These are phyloP conservation scores for Nibea coibor DNA, from an alignment of 2,113 vertebrate species.

Conservation along the genomic window DNA sequence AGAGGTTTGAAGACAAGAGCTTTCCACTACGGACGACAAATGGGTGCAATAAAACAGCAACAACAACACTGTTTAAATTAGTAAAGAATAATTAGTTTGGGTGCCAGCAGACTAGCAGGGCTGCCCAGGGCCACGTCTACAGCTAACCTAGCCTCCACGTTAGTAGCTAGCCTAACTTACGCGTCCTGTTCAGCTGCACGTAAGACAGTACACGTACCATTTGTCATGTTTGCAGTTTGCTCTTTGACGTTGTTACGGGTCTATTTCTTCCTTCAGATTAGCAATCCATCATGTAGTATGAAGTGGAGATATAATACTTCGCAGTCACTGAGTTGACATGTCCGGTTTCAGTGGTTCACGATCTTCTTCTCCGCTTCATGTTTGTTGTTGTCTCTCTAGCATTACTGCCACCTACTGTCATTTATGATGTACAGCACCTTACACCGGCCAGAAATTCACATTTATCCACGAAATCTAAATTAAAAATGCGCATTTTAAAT, in stretches of 20 bases:
- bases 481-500: neutral
- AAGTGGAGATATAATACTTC: conserved; percentile 13
- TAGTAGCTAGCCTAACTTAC: conserved; percentile 41
- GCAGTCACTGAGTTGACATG: conserved; percentile 54
- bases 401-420: conserved; percentile 56
- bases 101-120: conserved; percentile 1
- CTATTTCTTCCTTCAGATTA: conserved; percentile 36
- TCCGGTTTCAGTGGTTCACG: conserved; percentile 59
- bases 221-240: conserved; percentile 80
- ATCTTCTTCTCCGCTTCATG: conserved; percentile 43
- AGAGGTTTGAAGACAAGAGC: neutral
- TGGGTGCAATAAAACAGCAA: fast-evolving
- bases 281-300: conserved; percentile 54
- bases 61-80: neutral
- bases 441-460: neutral
- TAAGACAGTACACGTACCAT: conserved; percentile 71
- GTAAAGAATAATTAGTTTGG: neutral
- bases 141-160: conserved; percentile 58
- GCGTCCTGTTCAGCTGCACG: neutral
- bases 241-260: conserved; percentile 30
- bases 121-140: conserved; percentile 76
- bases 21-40: neutral
- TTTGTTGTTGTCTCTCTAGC: neutral
- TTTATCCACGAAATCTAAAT: neutral
- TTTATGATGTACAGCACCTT: neutral